Conservation (phyloP, 2,888 invertebrate species). For the Fabriciana adippe region DNA sequence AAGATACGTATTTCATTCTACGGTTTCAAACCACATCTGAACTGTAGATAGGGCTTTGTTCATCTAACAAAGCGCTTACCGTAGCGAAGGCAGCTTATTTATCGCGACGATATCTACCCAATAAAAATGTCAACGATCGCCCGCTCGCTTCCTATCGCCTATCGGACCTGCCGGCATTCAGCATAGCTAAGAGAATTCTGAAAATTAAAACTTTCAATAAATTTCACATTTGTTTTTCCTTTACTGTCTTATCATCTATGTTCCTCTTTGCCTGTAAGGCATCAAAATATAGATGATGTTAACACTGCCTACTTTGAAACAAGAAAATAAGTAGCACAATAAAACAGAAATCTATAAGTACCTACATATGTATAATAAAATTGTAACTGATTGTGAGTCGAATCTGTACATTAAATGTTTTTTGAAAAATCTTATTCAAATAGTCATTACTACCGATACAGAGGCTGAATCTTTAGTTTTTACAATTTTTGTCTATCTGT, state of each 20-base stretch:
- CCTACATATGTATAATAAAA: too few species aligned
- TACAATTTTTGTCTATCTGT: too few species aligned
- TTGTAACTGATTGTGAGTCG: too few species aligned
- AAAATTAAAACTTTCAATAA: slow-evolving; percentile 29
- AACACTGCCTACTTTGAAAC: background rate
- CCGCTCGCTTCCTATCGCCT: slow-evolving; percentile 55
- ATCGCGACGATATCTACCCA: slow-evolving; percentile 64
- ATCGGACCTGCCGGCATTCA: slow-evolving; percentile 34
- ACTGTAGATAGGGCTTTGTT: slow-evolving; percentile 26
- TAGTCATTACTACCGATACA: too few species aligned
- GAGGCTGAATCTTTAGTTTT: too few species aligned
- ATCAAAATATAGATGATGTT: background rate
- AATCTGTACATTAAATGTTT: too few species aligned
- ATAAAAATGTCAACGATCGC: slow-evolving; percentile 73
- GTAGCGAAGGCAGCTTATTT: slow-evolving; percentile 60
- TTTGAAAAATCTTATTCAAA: too few species aligned
- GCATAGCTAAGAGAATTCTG: slow-evolving; percentile 23
- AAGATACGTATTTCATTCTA: slow-evolving; percentile 22
- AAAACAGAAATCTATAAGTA: too few species aligned
- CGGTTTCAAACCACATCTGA: slow-evolving; percentile 19
- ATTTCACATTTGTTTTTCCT: slow-evolving; percentile 15
- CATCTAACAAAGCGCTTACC: slow-evolving; percentile 46
- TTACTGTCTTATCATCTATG: slow-evolving; percentile 15
- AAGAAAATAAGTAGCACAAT: too few species aligned
- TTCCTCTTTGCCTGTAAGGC: slow-evolving; percentile 5